Evolutionary conservation across 2,797 vertebrate genomes (phyloP).

Genomic region (Nasua narica): DNA sequence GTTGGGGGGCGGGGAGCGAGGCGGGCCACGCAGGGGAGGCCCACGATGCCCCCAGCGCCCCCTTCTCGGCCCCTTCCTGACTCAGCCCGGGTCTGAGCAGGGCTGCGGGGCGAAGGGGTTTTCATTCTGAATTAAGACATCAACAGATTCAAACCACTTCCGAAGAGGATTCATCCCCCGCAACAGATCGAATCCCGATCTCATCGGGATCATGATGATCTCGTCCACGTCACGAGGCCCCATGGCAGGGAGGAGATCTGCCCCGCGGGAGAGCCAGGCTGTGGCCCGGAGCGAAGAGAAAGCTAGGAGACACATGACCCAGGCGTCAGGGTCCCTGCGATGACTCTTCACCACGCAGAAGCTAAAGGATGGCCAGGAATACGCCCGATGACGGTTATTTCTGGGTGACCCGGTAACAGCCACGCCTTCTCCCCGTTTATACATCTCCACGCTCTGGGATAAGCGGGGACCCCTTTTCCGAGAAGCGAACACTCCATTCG

Average conservation of each 20-base stretch:
- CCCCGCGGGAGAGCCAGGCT: accelerated
- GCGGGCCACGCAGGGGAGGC: neutral
- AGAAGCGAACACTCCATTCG: neutral
- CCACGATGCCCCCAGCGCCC: accelerated
- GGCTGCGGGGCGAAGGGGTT: neutral
- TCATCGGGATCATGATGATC: no score
- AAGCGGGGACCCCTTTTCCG: neutral
- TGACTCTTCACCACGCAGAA: accelerated
- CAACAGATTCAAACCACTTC: neutral
- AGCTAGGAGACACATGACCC: neutral
- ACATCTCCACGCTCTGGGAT: neutral
- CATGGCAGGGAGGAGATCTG: accelerated
- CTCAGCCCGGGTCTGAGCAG: neutral
- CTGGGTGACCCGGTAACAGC: accelerated
- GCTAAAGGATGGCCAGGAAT: neutral
- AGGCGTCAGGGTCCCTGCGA: accelerated
- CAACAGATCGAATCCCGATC: neutral
- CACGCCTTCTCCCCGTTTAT: accelerated
- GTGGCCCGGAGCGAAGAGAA: accelerated
- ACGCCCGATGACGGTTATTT: accelerated
- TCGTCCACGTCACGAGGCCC: accelerated
- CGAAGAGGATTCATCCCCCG: accelerated
- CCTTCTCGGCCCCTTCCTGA: accelerated
- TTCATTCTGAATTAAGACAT: neutral
- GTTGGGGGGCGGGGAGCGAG: neutral